Evolutionary conservation across 2,888 invertebrate species (phyloP).

Genomic region (Metalampra italica): DNA sequence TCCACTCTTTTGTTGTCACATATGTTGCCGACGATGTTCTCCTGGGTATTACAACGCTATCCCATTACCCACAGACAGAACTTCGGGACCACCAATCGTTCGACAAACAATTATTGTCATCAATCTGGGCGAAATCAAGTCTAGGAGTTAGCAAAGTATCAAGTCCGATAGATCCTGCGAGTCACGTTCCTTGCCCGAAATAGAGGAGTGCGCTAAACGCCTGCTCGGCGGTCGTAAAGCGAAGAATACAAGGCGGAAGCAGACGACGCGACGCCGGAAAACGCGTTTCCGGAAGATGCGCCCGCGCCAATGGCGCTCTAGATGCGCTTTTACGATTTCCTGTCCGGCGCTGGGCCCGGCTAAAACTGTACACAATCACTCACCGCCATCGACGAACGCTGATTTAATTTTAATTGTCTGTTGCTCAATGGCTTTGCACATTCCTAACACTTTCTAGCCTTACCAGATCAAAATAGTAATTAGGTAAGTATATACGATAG

Average conservation of each 20-base stretch:
- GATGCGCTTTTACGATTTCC: slow-evolving; percentile 75
- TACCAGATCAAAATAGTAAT: too few species aligned
- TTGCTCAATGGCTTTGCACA: background rate
- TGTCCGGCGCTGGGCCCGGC: slow-evolving; percentile 47
- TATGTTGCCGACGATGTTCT: too few species aligned
- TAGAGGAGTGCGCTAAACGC: slow-evolving; percentile 49
- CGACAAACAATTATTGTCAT: too few species aligned
- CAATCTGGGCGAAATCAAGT: too few species aligned
- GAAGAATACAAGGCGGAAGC: slow-evolving; percentile 60
- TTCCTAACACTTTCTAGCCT: background rate
- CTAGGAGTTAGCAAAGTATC: background rate
- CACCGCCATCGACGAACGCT: slow-evolving; percentile 24
- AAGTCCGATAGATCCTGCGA: slow-evolving; percentile 7
- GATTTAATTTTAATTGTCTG: slow-evolving; percentile 1
- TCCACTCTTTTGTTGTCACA: too few species aligned
- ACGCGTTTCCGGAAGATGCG: slow-evolving; percentile 66
- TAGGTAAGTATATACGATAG: too few species aligned
- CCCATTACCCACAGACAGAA: too few species aligned
- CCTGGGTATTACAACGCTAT: too few species aligned
- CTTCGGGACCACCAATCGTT: too few species aligned
- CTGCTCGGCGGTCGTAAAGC: slow-evolving; percentile 43
- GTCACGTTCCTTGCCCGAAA: slow-evolving; percentile 33
- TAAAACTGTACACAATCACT: slow-evolving; percentile 39
- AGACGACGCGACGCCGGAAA: slow-evolving; percentile 53
- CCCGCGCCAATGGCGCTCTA: slow-evolving; percentile 52